Percentiles rank a stretch among this genome's conserved stretches.
phyloP scores from a whole-genome alignment of 92 coral and sea anemone species.

The Meandrina meandrites region DNA sequence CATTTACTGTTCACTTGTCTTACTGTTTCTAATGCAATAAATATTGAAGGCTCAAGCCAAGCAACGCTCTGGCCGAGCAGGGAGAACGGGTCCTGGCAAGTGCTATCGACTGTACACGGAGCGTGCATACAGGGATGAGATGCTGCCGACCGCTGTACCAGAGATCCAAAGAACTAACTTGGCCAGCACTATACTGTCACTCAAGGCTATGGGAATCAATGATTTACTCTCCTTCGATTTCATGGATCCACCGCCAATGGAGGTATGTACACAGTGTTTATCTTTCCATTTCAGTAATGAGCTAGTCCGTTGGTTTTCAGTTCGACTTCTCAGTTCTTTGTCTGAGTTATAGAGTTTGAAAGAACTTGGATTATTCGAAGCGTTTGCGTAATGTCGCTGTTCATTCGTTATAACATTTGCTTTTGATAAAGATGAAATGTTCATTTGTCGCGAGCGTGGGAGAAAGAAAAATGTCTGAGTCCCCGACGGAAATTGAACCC shows the following conservation, averaged over 20 bases:
- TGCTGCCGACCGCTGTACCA: constrained; percentile 97
- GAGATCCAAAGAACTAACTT: constrained; percentile 97
- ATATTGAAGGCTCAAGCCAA: constrained; percentile 88
- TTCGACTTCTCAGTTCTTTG: not conserved
- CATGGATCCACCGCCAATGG: constrained; percentile 99
- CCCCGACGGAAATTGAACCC: no score
- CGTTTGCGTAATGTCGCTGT: not conserved
- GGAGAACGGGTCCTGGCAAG: constrained; percentile 98
- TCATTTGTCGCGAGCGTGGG: no score
- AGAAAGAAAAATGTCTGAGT: no score
- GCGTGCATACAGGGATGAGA: constrained; percentile 98
- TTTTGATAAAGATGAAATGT: no score
- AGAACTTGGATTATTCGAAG: not conserved
- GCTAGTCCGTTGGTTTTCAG: not conserved
- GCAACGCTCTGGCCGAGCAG: constrained; percentile 97
- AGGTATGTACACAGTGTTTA: constrained; percentile 54
- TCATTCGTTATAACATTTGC: not conserved
- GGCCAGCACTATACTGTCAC: constrained; percentile 93
- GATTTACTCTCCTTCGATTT: constrained; percentile 95
- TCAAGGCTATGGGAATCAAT: constrained; percentile 98
- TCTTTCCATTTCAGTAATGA: not conserved
- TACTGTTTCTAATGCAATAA: not conserved
- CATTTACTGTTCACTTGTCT: no score
- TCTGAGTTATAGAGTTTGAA: not conserved
- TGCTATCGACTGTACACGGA: constrained; percentile 99